These are phyloP conservation scores for Conistra vaccinii DNA, from an alignment of 2,888 invertebrate genomes.

Conservation along the genomic window DNA sequence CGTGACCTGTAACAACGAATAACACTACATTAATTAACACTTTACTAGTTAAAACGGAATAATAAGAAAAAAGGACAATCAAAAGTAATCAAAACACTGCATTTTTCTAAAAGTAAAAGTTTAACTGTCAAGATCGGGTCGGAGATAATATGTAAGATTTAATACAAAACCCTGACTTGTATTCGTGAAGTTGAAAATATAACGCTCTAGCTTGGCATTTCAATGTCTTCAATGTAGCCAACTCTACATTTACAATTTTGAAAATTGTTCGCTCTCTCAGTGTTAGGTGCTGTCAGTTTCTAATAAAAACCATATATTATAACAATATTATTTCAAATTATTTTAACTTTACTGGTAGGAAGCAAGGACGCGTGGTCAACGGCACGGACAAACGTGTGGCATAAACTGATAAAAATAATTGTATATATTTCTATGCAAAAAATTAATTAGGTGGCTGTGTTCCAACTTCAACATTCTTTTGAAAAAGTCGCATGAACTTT, in stretches of 20 bases:
- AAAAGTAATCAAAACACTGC: too few relatives aligned
- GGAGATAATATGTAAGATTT: neutral
- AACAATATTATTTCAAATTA: neutral
- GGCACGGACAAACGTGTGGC: neutral
- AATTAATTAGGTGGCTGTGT: neutral
- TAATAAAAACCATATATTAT: neutral
- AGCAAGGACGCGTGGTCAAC: neutral
- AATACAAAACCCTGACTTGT: neutral
- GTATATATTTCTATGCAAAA: neutral
- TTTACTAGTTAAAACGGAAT: neutral
- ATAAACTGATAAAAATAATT: neutral
- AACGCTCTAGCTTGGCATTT: neutral
- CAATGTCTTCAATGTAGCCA: neutral
- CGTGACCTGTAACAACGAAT: slow-evolving; percentile 93
- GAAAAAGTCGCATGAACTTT: slow-evolving; percentile 8
- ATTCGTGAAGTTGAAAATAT: neutral
- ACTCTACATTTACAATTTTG: neutral
- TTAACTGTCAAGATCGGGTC: neutral
- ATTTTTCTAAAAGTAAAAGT: slow-evolving; percentile 1
- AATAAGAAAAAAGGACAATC: neutral
- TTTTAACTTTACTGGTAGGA: neutral
- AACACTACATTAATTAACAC: slow-evolving; percentile 1
- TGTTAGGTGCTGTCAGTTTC: neutral
- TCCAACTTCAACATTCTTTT: slow-evolving; percentile 8
- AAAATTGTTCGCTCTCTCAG: neutral